Evolutionary conservation across 2,797 vertebrate species (phyloP).

Genomic region (Sebastes nivosus): DNA sequence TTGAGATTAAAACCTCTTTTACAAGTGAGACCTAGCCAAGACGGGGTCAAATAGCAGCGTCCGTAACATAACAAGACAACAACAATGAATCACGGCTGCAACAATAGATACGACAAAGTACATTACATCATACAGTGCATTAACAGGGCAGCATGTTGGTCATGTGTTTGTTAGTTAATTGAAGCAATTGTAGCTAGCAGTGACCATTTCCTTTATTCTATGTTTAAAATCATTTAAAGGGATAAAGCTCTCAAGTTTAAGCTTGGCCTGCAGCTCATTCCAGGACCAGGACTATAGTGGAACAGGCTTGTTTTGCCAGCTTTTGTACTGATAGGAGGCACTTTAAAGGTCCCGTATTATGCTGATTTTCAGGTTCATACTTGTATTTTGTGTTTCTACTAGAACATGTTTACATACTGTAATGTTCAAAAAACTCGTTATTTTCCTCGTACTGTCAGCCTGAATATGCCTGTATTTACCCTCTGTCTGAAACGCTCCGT

Average conservation of each 20-base stretch:
- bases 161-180: neutral
- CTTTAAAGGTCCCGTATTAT: too few species aligned
- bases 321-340: too few species aligned
- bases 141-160: neutral
- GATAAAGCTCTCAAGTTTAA: neutral
- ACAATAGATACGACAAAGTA: neutral
- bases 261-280: neutral
- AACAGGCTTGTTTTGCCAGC: neutral
- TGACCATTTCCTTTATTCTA: neutral
- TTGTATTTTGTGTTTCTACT: too few species aligned
- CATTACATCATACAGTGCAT: neutral
- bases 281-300: neutral
- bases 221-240: too few species aligned
- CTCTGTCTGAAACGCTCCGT: too few species aligned
- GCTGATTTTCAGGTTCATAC: too few species aligned
- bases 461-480: too few species aligned
- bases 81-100: neutral
- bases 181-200: neutral
- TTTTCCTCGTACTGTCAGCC: too few species aligned
- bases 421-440: too few species aligned
- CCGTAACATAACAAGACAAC: neutral
- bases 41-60: neutral
- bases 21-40: neutral
- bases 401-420: too few species aligned
- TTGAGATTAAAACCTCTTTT: neutral